A percentile compares a stretch with the other conserved stretches of the same genome.
These are phyloP conservation scores for Bucorvus abyssinicus DNA, from an alignment of 2,797 vertebrate species.

Conservation along the genomic window DNA sequence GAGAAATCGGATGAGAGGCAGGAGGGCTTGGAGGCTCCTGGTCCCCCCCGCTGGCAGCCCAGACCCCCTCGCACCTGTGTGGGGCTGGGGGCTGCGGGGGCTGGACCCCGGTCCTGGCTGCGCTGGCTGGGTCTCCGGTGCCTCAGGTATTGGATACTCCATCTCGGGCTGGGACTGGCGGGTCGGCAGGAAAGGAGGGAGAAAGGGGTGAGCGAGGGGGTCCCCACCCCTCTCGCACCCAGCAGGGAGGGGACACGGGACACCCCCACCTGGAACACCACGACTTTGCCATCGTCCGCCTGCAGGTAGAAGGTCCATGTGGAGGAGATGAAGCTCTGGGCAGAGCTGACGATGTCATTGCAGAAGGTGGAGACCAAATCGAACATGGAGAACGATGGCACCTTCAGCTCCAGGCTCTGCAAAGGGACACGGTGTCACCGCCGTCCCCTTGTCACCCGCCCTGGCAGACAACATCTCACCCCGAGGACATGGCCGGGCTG, in stretches of 20 bases:
- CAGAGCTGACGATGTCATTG: conserved; percentile 92
- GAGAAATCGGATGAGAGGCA: background rate
- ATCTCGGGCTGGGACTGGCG: conserved; percentile 90
- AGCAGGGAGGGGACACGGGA: fast-evolving
- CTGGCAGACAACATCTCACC: fast-evolving
- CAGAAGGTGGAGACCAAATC: conserved; percentile 91
- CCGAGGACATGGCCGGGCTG: fast-evolving
- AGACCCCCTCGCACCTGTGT: conserved; percentile 74
- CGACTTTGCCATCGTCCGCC: conserved; percentile 91
- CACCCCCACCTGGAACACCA: conserved; percentile 91
- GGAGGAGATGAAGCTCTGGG: conserved; percentile 96
- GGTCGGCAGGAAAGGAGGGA: background rate
- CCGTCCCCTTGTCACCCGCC: background rate
- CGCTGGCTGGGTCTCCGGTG: conserved; percentile 80
- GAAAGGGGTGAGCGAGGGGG: background rate
- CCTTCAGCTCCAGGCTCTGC: conserved; percentile 76
- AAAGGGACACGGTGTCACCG: background rate
- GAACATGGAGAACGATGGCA: conserved; percentile 79
- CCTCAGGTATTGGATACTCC: conserved; percentile 82
- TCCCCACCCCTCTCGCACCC: background rate
- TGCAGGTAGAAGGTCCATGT: conserved; percentile 98
- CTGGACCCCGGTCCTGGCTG: conserved; percentile 80
- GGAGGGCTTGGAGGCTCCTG: background rate
- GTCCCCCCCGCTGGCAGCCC: background rate
- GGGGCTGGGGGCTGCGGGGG: conserved; percentile 82